Conservation (phyloP, 2,888 invertebrate species). For the Antitype chi region DNA sequence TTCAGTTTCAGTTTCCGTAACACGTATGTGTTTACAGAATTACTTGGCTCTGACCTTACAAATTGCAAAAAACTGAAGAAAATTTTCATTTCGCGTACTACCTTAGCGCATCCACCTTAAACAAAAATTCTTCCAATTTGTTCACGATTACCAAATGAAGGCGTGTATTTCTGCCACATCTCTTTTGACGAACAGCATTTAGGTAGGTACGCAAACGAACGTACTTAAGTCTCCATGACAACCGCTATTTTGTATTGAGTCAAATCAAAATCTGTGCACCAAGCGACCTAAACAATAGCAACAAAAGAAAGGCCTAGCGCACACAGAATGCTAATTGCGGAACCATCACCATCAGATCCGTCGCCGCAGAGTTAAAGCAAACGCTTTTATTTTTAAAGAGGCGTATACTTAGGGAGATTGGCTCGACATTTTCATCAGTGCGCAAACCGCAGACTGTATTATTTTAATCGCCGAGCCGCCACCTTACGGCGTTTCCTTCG, state of each 20-base stretch:
- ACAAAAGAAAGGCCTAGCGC: conserved; percentile 75
- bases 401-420: conserved; percentile 87
- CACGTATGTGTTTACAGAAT: no score
- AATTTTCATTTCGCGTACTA: no score
- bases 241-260: not conserved
- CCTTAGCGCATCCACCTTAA: no score
- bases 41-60: no score
- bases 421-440: conserved; percentile 87
- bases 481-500: conserved; percentile 73
- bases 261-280: conserved; percentile 10
- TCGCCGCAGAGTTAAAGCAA: conserved; percentile 80
- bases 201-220: no score
- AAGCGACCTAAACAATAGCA: conserved; percentile 48
- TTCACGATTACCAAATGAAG: no score
- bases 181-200: no score
- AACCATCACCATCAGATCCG: conserved; percentile 77
- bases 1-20: no score
- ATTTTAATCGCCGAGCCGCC: conserved; percentile 86
- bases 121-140: no score
- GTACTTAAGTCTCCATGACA: not conserved
- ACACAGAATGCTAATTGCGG: conserved; percentile 83
- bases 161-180: no score
- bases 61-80: no score
- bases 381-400: conserved; percentile 88
- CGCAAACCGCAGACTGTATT: conserved; percentile 84